Base-by-base conservation (phyloP, 2,888 invertebrate species). In the Rambutsinella grinnellia region DNA sequence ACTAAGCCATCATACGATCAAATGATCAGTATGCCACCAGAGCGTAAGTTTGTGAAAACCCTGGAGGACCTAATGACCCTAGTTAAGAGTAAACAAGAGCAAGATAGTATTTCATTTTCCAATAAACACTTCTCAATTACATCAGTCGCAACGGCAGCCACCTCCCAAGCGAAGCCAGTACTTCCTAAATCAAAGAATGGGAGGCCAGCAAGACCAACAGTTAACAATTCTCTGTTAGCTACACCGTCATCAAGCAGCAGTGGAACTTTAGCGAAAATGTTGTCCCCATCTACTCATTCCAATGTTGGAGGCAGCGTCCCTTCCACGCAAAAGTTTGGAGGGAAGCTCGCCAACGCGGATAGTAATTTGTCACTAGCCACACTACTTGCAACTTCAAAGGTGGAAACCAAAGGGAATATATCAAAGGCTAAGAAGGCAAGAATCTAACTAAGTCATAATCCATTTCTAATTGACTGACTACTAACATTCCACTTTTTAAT, bases 331-430 rank as follows among this genome's bases (percentile, higher is more conserved):
- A 60, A 74, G 53, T 74, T 67, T 44, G 19, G 65, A 2, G 36
- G 62, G 19, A 72, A 78, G 24, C 53, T 69, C 19, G 54, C 74
- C 21, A 46, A 28, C 2, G 72, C 80, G 15, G 66, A 78, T 21
- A 75, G 72, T 56, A 82, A 78, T 56, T 49, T 88, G 54, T 88
- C 88, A n/a, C 87, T 89, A 71, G 87, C 87, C 60, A 88, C 89
- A 83, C 87, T 89, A 57, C 84, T 89, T 13, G 88, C 88, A 58
- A 88, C 88, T n/a, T 87, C 88, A 44, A 89, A 88, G 86, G 88
- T 88, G 17, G 76, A 76, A 10, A 65, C 57, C 17, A 76, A 76
- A 54, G 44, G 53, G 15, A 69, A 58, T 21, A 26, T 69, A 10
- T 19, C 53, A 2, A 76, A 76, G 24, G 15, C 69, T 5, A 76